Evolutionary conservation across 2,113 vertebrate genomes (phyloP).

Genomic region (Vidua chalybeata): DNA sequence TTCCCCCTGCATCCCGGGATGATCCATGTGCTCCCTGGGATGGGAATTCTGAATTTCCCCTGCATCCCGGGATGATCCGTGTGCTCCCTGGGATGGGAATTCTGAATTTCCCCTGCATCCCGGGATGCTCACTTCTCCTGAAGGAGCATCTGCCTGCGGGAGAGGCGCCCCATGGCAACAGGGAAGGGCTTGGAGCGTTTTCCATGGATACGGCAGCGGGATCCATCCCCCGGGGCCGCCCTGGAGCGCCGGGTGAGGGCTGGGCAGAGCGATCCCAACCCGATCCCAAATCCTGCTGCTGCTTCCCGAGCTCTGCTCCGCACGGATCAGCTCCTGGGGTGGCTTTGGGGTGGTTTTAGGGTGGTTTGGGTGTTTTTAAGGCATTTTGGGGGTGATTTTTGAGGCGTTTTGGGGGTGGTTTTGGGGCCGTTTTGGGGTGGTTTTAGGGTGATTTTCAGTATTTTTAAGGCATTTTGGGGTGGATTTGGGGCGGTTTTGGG

Average conservation of each 20-base stretch:
- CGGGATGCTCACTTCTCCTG: background rate
- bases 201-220: background rate
- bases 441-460: background rate
- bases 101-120: too few species aligned
- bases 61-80: fast-evolving
- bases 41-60: background rate
- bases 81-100: background rate
- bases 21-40: too few species aligned
- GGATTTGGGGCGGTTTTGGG: too few species aligned
- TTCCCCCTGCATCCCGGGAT: too few species aligned
- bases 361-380: background rate
- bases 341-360: background rate
- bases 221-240: background rate
- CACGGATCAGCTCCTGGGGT: fast-evolving
- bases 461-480: too few species aligned
- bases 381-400: too few species aligned
- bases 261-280: background rate
- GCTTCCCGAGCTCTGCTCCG: background rate
- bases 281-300: background rate
- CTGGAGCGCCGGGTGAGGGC: background rate
- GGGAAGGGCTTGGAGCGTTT: background rate
- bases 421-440: background rate
- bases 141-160: background rate
- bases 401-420: too few species aligned
- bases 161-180: background rate